Evolutionary conservation across 92 coral and sea anemone genomes (phyloP), one percentile per base, ranked within the genome.

Genomic region (Diadumene lineata): DNA sequence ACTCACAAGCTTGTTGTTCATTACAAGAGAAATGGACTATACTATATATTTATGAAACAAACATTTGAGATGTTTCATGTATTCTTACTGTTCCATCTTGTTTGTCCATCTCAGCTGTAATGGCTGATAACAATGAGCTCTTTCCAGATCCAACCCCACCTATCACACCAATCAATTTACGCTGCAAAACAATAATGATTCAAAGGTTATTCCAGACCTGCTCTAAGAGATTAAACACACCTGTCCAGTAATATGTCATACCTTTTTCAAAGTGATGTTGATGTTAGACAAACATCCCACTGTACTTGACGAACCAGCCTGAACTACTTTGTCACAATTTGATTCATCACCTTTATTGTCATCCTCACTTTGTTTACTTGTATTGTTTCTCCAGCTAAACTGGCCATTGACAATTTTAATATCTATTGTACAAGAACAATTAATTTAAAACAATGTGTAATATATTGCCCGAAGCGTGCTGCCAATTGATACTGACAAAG

Each of bases 61-160:
- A n/a, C n/a, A n/a, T n/a, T n/a, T n/a, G n/a, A n/a, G n/a, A n/a
- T n/a, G n/a, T n/a, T n/a, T n/a, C n/a, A n/a, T n/a, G 43, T 66
- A 10, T 0, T 7, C 50, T 2, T 75, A 94, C 98, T 92, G 86
- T 81, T 26, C 98, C 98, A 11, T 55, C 62, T 11, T 70, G 60
- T 74, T 85, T 94, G 60, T 89, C 83, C 93, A 94, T 84, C 69
- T 94, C 98, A 34, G 98, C 98, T n/a, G 98, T 86, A 23, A 94
- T 71, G 51, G 98, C 98, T 17, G 96, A 82, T 11, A 94, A 83
- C 28, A 94, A 69, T 7, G 98, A 92, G 74, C 97, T 94, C 73
- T 94, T 94, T 28, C 98, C 98, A 25, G 97, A 78, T 21, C 98
- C 98, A 15, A 94, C 97, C 63, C 86, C 85, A 2, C 98, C 98